These are phyloP conservation scores for Origma solitaria DNA, from an alignment of 2,113 vertebrate species.

Conservation along the genomic window DNA sequence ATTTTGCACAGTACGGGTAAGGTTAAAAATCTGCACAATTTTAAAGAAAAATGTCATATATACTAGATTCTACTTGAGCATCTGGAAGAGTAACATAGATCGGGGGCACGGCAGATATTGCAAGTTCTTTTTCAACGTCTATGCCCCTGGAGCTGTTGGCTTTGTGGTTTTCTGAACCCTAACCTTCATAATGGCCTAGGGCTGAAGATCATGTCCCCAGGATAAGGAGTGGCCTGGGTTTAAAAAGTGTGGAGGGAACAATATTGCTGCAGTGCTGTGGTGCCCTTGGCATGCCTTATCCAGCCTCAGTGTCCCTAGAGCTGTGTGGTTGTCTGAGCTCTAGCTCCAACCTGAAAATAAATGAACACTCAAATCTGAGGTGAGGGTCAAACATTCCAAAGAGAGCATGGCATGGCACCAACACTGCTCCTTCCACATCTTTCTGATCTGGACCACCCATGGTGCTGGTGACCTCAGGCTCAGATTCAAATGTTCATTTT, in stretches of 20 bases:
- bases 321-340: not conserved
- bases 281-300: not conserved
- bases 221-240: not conserved
- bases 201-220: not conserved
- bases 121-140: not conserved
- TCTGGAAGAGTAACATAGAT: not conserved
- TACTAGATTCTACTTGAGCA: not conserved
- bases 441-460: not conserved
- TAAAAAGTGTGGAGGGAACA: not conserved
- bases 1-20: not conserved
- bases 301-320: no score
- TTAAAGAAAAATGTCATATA: not conserved
- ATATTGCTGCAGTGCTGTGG: not conserved
- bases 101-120: not conserved
- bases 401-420: accelerated
- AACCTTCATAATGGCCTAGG: not conserved
- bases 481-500: not conserved
- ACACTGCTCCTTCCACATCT: not conserved
- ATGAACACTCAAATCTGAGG: not conserved
- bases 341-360: not conserved
- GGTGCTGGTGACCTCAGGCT: not conserved
- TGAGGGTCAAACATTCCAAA: not conserved
- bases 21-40: not conserved
- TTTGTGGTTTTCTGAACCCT: not conserved
- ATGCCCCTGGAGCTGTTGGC: not conserved